Evolutionary conservation across 2,888 invertebrate genomes (phyloP), one percentile per base, ranked within the genome.

Genomic region (Venusia cambrica): DNA sequence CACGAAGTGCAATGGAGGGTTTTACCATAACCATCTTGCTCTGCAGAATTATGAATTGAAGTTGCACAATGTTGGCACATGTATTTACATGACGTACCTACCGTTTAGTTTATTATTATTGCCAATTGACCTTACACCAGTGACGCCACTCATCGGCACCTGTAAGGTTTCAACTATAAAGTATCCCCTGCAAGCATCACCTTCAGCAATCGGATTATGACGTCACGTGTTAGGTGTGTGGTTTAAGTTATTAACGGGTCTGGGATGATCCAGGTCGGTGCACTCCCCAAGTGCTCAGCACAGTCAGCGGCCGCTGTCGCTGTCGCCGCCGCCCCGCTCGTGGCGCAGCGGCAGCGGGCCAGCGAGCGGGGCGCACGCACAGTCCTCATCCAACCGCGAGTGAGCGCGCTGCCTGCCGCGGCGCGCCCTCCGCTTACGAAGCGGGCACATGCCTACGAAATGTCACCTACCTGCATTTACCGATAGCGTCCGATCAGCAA

Each of bases 381-480:
- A 85, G 85, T 85, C 64, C 74, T 73, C 79, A 70, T 65, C 68
- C 67, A 79, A 73, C 84, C 83, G 81, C 80, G 77, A 79, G 72
- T 73, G 84, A 83, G 85, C 79, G 81, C 80, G 84, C 79, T 78
- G 83, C 80, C 69, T 78, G 62, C 64, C 63, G 76, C 79, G 79
- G 80, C 76, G 76, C 72, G 76, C 76, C 71, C 73, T 65, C 62
- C 60, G 62, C 65, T 51, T 60, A 63, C 70, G 64, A 66, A 66
- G 60, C 69, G 67, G 69, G 68, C 81, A 74, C 71, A 78, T 81
- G 80, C 72, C 70, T 69, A 69, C 77, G 72, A 73, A 73, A 80
- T 77, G 78, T 73, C 75, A 74, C 53, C 66, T 73, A 75, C 74
- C 75, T 70, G 62, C 70, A 73, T 66, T 65, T 61, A 54, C 66